A percentile compares a stretch with the other conserved stretches of the same genome.
These are phyloP conservation scores for Nyctalus aviator DNA, from an alignment of 2,797 vertebrate genomes.

Conservation along the genomic window DNA sequence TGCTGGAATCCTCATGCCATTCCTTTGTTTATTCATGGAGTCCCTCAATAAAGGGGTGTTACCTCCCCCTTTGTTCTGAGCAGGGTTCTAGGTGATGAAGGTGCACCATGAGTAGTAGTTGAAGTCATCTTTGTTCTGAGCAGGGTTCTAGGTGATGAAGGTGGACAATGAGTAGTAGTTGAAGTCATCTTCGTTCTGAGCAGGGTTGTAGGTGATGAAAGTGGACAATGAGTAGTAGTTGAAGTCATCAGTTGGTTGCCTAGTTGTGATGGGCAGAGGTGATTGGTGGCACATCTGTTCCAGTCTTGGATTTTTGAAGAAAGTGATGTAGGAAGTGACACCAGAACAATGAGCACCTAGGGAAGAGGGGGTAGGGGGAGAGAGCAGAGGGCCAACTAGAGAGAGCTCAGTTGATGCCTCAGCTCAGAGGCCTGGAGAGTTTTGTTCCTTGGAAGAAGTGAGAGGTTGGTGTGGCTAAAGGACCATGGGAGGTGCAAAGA, in stretches of 20 bases:
- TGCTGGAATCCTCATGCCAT: neutral
- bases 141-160: neutral
- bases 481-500: neutral
- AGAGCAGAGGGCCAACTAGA: neutral
- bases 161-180: too few relatives aligned
- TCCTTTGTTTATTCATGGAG: neutral
- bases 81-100: neutral
- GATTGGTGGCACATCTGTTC: neutral
- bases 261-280: too few relatives aligned
- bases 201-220: neutral
- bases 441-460: neutral
- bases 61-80: neutral
- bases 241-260: neutral
- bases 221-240: neutral
- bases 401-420: neutral
- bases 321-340: too few relatives aligned
- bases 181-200: neutral
- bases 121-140: neutral
- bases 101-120: too few relatives aligned
- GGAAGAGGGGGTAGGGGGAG: neutral
- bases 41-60: too few relatives aligned
- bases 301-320: too few relatives aligned
- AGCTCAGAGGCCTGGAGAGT: neutral
- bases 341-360: neutral
- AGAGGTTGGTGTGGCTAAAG: neutral